These are phyloP conservation scores for Heliconius ethilla DNA, from an alignment of 2,888 invertebrate genomes.

Conservation along the genomic window DNA sequence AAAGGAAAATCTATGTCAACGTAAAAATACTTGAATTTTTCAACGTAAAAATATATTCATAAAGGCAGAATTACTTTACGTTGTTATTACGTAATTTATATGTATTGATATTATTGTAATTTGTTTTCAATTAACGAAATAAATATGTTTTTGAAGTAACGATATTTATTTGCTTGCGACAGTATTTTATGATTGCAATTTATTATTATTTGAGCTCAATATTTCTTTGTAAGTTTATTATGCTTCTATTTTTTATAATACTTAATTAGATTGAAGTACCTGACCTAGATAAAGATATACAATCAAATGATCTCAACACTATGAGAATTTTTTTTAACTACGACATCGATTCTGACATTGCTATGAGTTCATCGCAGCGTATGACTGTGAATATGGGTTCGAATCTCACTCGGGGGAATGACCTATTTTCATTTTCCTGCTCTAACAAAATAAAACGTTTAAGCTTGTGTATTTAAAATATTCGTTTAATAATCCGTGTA, in stretches of 20 bases:
- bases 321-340: not conserved
- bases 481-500: not conserved
- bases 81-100: not conserved
- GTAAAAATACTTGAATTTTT: not conserved
- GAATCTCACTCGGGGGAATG: too few species aligned
- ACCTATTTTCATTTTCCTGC: too few species aligned
- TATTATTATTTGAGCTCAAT: not conserved
- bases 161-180: not conserved
- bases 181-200: not conserved
- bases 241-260: not conserved
- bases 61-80: not conserved
- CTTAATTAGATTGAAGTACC: not conserved
- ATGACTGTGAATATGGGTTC: too few species aligned
- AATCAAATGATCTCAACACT: not conserved
- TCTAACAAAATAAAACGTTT: too few species aligned
- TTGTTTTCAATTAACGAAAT: constrained; percentile 1
- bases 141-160: not conserved
- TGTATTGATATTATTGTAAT: not conserved
- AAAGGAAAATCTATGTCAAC: not conserved
- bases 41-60: not conserved
- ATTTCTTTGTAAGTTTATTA: not conserved
- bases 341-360: too few species aligned
- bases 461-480: too few species aligned
- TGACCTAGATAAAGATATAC: not conserved
- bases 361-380: too few species aligned